Conservation (phyloP, 53 echinoderm and acorn worm genomes). For the Luidia sarsii region DNA sequence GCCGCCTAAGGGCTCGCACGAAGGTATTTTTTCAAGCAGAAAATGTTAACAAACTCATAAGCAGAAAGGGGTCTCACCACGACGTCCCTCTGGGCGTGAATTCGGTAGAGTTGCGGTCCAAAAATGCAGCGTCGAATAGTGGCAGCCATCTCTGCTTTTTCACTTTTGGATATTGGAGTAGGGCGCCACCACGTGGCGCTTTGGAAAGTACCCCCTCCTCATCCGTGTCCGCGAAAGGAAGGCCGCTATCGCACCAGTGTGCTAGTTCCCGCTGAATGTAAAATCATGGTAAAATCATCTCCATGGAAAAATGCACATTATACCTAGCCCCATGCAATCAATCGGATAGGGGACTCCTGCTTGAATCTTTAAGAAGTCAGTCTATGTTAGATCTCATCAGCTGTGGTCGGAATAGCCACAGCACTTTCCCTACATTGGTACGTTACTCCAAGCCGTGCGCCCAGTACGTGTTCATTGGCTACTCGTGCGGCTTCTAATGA, state of each 20-base stretch:
- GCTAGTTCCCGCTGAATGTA: neutral
- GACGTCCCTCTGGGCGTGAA: constrained; percentile 6
- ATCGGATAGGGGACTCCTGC: neutral
- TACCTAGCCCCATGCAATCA: neutral
- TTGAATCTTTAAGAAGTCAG: neutral
- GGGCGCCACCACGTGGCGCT: neutral
- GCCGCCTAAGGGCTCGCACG: too few species aligned
- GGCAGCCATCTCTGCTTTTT: constrained; percentile 15
- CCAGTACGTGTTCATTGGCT: too few species aligned
- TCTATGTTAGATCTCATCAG: too few species aligned
- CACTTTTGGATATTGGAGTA: neutral
- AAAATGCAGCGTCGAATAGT: constrained; percentile 49
- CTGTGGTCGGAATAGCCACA: too few species aligned
- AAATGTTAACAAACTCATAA: too few species aligned
- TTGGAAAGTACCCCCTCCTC: too few species aligned
- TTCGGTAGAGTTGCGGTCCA: constrained; percentile 52
- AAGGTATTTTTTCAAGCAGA: too few species aligned
- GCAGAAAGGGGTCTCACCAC: too few species aligned
- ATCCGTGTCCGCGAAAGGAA: neutral
- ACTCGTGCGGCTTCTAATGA: too few species aligned
- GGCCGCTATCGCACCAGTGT: neutral
- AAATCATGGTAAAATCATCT: neutral
- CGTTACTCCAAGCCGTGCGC: too few species aligned
- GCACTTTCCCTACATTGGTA: too few species aligned
- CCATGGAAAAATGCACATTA: neutral